Evolutionary conservation across 2,113 vertebrate species (phyloP), one percentile per base, ranked within the genome.

Genomic region (Cynocephalus volans): DNA sequence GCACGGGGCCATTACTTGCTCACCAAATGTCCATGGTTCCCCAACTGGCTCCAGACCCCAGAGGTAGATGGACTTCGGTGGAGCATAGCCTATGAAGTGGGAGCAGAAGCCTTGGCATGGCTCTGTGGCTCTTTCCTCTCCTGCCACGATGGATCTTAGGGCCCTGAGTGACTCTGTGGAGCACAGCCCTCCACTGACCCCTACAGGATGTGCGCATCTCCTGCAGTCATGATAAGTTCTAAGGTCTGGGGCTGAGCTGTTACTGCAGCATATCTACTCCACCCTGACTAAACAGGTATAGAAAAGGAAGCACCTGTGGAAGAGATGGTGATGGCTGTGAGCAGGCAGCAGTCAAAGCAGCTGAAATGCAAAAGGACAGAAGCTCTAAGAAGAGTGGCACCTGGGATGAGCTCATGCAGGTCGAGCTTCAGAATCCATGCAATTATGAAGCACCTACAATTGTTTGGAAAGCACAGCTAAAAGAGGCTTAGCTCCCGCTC

Each of bases 191-290:
- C 45, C 21, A 15, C 48, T 9, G 58, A 5, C 9, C 69, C 13
- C 41, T 4, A 6, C 9, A 7, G 28, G 21, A 62, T 0, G 0
- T 13, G 18, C 58, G 11, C 21, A 11, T 5, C 1, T n/a, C 7
- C 72, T 6, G 79, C n/a, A 72, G 62, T 0, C 6, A 17, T 18
- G 23, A n/a, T 21, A 7, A 45, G 13, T 48, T 33, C 58, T 17
- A 5, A 21, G 18, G 0, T 26, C 33, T 1, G 33, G 36, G 65
- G 67, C n/a, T 2, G 6, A 17, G 33, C 28, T 19, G 52, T 64
- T 41, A 28, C 19, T 1, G 19, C 23, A 41, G 60, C 31, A 14
- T 8, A 1, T 23, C 2, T 10, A 18, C 12, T 3, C 76, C 24
- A 10, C 8, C 60, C 52, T 19, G 15, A 86, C 19, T 23, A 18